These are phyloP conservation scores for Mirza zaza DNA, from an alignment of 2,113 vertebrate species.

Conservation along the genomic window DNA sequence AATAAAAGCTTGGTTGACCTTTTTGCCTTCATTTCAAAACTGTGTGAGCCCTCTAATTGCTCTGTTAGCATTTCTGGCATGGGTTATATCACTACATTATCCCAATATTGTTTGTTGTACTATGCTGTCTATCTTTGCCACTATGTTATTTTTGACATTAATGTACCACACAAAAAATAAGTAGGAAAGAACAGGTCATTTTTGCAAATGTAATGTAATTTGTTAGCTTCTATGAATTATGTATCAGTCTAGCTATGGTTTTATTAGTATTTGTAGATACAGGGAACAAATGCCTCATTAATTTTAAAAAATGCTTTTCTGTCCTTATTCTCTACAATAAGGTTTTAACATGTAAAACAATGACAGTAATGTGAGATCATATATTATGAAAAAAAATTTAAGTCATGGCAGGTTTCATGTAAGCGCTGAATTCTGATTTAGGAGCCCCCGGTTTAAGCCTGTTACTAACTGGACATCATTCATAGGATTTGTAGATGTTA, in stretches of 20 bases:
- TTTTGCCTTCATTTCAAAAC: conserved; percentile 15
- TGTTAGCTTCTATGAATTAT: conserved; percentile 63
- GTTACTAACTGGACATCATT: not conserved
- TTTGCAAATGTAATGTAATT: conserved; percentile 63
- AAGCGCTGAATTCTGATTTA: not conserved
- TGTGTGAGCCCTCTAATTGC: conserved; percentile 14
- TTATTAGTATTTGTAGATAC: conserved; percentile 58
- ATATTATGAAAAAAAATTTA: not conserved
- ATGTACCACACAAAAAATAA: conserved; percentile 36
- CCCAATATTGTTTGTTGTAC: not conserved
- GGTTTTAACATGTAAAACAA: conserved; percentile 28
- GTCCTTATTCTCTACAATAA: not conserved
- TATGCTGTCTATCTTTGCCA: conserved; percentile 35
- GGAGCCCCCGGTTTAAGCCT: not conserved
- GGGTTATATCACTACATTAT: conserved; percentile 37
- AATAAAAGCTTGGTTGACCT: conserved; percentile 39
- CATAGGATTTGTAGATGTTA: not conserved
- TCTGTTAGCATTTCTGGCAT: conserved; percentile 34
- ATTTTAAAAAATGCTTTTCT: conserved; percentile 17
- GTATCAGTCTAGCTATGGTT: conserved; percentile 8
- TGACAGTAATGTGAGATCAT: conserved; percentile 16
- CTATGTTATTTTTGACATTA: conserved; percentile 51
- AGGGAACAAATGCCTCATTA: conserved; percentile 54
- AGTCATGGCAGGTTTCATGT: not conserved
- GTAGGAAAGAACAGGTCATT: conserved; percentile 51